Percentiles rank a stretch among this genome's conserved stretches.
Evolutionary conservation across 2,888 invertebrate species (phyloP).

Genomic region (Mythimna pallens): DNA sequence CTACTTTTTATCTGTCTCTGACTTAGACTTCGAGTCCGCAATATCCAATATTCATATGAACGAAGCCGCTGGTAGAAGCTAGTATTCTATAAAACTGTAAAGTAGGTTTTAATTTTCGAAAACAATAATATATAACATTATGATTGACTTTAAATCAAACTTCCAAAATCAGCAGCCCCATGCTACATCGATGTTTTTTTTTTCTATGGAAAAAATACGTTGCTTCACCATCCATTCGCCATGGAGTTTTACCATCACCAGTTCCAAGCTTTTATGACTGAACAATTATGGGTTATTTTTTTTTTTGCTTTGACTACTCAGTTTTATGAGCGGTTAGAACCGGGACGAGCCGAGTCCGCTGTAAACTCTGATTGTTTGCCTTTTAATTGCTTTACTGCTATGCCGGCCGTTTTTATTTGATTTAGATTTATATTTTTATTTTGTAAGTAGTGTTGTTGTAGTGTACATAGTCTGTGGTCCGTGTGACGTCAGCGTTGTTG

Average conservation of each 20-base stretch:
- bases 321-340: slow-evolving; percentile 75
- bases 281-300: slow-evolving; percentile 74
- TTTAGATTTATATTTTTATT: slow-evolving; percentile 63
- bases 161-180: slow-evolving; percentile 11
- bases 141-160: neutral
- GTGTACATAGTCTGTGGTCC: slow-evolving; percentile 32
- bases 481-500: slow-evolving; percentile 48
- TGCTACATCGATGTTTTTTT: slow-evolving; percentile 13
- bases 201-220: slow-evolving; percentile 31
- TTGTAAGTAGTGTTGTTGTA: slow-evolving; percentile 40
- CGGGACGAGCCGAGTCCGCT: slow-evolving; percentile 67
- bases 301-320: slow-evolving; percentile 62
- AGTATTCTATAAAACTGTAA: no score
- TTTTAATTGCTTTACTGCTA: slow-evolving; percentile 78
- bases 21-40: no score
- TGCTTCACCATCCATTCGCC: slow-evolving; percentile 51
- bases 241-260: slow-evolving; percentile 58
- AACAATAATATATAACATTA: no score
- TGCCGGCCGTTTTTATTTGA: slow-evolving; percentile 63
- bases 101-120: no score
- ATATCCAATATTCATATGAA: no score
- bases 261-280: slow-evolving; percentile 70
- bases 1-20: no score
- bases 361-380: slow-evolving; percentile 85
- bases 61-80: no score